Conservation (phyloP, 2,797 vertebrate species). For the Halcyon smyrnensis region DNA sequence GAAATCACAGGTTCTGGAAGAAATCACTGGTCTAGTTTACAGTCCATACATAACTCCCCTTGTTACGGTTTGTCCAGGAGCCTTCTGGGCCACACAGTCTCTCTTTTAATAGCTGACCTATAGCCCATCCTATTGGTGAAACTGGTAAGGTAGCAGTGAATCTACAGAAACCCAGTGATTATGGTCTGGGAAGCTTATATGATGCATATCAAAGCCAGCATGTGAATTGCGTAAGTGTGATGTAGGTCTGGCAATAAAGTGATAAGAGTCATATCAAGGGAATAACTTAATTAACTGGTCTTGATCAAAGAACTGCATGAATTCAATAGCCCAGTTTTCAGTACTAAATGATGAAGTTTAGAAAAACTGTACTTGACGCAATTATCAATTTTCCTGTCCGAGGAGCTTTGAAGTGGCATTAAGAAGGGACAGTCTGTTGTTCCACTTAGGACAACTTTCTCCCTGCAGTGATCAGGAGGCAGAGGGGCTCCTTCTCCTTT, state of each 20-base stretch:
- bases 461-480: constrained; percentile 3
- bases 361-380: constrained; percentile 62
- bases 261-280: constrained; percentile 74
- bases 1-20: neutral
- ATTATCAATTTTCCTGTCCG: constrained; percentile 69
- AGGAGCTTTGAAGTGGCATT: constrained; percentile 72
- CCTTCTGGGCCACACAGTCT: neutral
- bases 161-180: neutral
- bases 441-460: constrained; percentile 35
- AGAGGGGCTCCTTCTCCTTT: constrained; percentile 18
- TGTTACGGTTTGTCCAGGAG: neutral
- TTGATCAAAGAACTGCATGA: constrained; percentile 74
- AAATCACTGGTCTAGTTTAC: neutral
- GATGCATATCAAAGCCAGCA: constrained; percentile 62
- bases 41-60: neutral
- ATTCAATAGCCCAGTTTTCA: constrained; percentile 73
- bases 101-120: neutral
- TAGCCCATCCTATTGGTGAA: neutral
- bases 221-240: constrained; percentile 19
- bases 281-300: constrained; percentile 76
- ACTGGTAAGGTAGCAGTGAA: neutral
- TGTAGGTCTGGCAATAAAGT: constrained; percentile 69
- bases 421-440: constrained; percentile 56
- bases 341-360: constrained; percentile 63
- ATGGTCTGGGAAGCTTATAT: neutral